phyloP scores from a whole-genome alignment of 2,888 invertebrate species.

The Meghimatium bilineatum region DNA sequence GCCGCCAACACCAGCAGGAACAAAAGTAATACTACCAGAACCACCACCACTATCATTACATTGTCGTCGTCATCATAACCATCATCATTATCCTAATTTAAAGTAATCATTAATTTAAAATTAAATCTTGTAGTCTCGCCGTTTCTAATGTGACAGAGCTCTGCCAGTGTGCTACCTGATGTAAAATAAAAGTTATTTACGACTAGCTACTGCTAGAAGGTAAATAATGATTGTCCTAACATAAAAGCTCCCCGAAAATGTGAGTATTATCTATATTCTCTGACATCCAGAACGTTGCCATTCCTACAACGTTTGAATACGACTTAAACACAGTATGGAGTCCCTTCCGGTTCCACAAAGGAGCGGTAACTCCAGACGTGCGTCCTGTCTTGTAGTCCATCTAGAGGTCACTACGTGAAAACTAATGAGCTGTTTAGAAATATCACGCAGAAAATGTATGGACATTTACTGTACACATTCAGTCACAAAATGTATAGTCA shows the following conservation, averaged over 20 bases:
- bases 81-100: conserved; percentile 9
- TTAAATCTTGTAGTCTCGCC: too few species aligned
- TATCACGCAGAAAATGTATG: neutral
- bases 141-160: too few species aligned
- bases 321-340: neutral
- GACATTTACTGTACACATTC: neutral
- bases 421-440: neutral
- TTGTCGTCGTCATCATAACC: neutral
- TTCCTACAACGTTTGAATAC: too few species aligned
- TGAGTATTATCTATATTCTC: too few species aligned
- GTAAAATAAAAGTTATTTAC: too few species aligned
- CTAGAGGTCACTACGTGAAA: neutral
- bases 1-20: neutral
- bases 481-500: too few species aligned
- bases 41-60: neutral
- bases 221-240: too few species aligned
- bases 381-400: neutral
- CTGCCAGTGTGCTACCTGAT: too few species aligned
- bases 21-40: neutral
- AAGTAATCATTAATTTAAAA: too few species aligned
- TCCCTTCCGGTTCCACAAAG: neutral
- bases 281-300: too few species aligned
- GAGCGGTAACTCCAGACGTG: neutral
- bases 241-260: too few species aligned
- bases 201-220: too few species aligned